Evolutionary conservation across 2,113 vertebrate species (phyloP), one percentile per base, ranked within the genome.

Genomic region (Zootoca vivipara): DNA sequence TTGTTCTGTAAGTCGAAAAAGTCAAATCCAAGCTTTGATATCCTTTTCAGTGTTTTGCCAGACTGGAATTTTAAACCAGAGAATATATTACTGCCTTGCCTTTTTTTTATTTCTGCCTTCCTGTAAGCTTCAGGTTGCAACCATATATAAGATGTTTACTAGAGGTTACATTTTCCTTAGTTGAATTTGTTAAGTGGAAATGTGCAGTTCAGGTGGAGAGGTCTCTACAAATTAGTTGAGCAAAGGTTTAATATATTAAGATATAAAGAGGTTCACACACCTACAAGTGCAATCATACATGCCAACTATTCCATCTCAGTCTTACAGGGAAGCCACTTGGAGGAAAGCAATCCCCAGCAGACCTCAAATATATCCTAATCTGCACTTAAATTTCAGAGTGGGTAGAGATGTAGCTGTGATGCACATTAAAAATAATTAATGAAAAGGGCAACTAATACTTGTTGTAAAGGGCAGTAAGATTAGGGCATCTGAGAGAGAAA

Each of bases 11-110:
- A 15, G 35, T 35, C 33, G 13, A 79, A 69, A 86, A 65, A 33
- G 15, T 20, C 16, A 24, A 42, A n/a, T 40, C 86, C 56, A 85
- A 75, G 81, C 87, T 92, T 89, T 35, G 22, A 74, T 7, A 7
- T 67, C 5, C 46, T 81, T 89, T 90, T 88, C 89, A 62, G 87
- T 89, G 62, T 1, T 67, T 22, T 86, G 90, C 58, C 75, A 33
- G 86, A 89, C 65, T 13, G 38, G 33, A 7, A 85, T 16, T 89
- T 90, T 91, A 88, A 56, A 84, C 12, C 46, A 13, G 58, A 20
- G 7, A 30, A 24, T 13, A 42, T 24, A n/a, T 16, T 62, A 22
- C 10, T 58, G 7, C 46, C 7, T 35, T 64, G 56, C 62, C 24
- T 7, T 12, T 83, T 69, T 38, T 70, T 42, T n/a, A n/a, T n/a